These are phyloP conservation scores for Dromas ardeola DNA, from an alignment of 2,113 vertebrate species.

Conservation along the genomic window DNA sequence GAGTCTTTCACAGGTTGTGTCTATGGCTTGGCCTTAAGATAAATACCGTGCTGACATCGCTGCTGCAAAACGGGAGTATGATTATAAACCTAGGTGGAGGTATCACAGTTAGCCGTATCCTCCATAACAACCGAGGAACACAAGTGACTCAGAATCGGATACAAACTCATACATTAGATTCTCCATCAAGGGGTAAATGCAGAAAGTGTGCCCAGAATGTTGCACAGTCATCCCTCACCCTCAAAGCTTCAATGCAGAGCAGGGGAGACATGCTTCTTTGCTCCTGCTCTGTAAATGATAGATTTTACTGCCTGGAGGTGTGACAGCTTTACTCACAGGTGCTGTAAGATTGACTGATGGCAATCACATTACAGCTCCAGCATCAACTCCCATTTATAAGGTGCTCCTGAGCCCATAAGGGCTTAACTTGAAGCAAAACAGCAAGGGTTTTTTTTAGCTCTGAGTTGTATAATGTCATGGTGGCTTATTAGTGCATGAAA, in stretches of 20 bases:
- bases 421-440: not conserved
- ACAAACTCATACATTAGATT: accelerated
- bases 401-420: not conserved
- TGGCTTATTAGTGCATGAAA: not conserved
- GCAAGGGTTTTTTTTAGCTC: not conserved
- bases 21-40: not conserved
- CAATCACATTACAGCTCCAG: not conserved
- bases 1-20: not conserved
- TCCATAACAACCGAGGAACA: accelerated
- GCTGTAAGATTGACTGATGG: not conserved
- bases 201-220: too few species aligned
- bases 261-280: accelerated
- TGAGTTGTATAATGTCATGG: not conserved
- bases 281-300: accelerated
- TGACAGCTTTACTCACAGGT: not conserved
- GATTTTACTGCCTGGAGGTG: not conserved
- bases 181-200: accelerated
- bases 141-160: accelerated
- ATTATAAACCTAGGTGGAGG: not conserved
- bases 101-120: accelerated
- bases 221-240: accelerated
- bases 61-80: not conserved
- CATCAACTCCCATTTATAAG: not conserved
- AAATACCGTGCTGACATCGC: not conserved
- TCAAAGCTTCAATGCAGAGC: not conserved